Evolutionary conservation across 2,888 invertebrate genomes (phyloP), one percentile per base, ranked within the genome.

Genomic region (Steinernema scapterisci): DNA sequence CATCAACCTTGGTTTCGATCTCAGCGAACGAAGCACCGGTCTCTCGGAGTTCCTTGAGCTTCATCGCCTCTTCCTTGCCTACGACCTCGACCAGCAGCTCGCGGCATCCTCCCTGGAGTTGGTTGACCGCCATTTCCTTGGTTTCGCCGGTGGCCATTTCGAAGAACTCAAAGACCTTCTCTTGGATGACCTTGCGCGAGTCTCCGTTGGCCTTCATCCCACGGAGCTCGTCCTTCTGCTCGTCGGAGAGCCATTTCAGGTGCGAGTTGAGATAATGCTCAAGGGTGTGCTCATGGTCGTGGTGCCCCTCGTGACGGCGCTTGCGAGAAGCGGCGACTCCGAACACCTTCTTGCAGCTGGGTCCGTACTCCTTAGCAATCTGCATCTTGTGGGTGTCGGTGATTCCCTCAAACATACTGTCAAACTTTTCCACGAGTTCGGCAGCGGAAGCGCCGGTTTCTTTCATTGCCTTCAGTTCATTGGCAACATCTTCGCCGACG

Each of bases 1-100:
- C 74, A 31, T 74, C 70, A 27, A 80, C 70, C 73, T 82, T 81
- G 13, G 71, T 73, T n/a, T 63, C 43, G 16, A 81, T 72, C 23
- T 77, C 80, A 1, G 75, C 79, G 5, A 48, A 43, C 13, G 76
- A 73, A 0, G 80, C 77, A 6, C 83, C 83, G 46, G 72, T 75
- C 56, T 84, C 84, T 70, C 78, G 80, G 74, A 84, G 63, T 16
- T 73, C 43, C 70, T 80, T 81, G 31, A 84, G 44, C 51, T 80
- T 76, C 23, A 45, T 70, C 9, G 79, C 76, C 31, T 79, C 80
- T 1, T 79, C 82, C 19, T 80, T 79, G 23, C 83, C 83, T 44
- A 84, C 16, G n/a, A 75, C 73, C 13, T 74, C 52, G n/a, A 56
- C 48, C 46, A 76, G 70, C 31, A 78, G 63, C 46, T 80, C 76